Evolutionary conservation across 2,797 vertebrate species (phyloP), one percentile per base, ranked within the genome.

Genomic region (Chelidonichthys spinosus): DNA sequence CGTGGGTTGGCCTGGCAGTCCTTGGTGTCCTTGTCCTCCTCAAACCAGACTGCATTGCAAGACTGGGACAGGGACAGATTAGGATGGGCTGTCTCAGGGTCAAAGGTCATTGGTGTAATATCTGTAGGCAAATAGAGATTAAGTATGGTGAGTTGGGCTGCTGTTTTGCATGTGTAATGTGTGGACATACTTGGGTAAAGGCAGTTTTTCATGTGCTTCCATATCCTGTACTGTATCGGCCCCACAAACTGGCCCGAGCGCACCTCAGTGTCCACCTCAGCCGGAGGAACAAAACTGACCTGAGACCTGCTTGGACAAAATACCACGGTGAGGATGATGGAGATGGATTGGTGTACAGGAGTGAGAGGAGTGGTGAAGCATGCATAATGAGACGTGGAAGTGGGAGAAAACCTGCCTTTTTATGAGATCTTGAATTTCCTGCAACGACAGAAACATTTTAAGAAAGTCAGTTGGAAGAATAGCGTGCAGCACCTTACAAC

Each of bases 401-500:
- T 32, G 2, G 32, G 47, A 60, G 11, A 49, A 65, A 80, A 87
- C 91, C 66, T 92, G 83, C 94, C 94, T 93, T 92, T 94, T 95
- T 72, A 92, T 67, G 49, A 95, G 92, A 67, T 94, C 95, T 89
- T 94, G 92, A 81, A 95, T 94, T 80, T 95, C 95, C 95, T 95
- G 84, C 68, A 92, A 84, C 14, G 39, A 89, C 43, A 85, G 60
- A 89, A 82, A 74, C 13, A 56, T 18, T 50, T 13, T 47, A 62
- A n/a, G 1, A 35, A 74, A 52, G 36, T 11, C 18, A 1, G 47
- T 43, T 72, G 40, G 73, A 72, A 61, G 10, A 37, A 71, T 18
- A 71, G 2, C 9, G 7, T n/a, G 11, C 15, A 78, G 47, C 11
- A 7, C n/a, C 37, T 54, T 32, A 32, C 53, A 76, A 59, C 8